phyloP scores from a whole-genome alignment of 2,797 vertebrate species.

The Protonibea diacanthus region DNA sequence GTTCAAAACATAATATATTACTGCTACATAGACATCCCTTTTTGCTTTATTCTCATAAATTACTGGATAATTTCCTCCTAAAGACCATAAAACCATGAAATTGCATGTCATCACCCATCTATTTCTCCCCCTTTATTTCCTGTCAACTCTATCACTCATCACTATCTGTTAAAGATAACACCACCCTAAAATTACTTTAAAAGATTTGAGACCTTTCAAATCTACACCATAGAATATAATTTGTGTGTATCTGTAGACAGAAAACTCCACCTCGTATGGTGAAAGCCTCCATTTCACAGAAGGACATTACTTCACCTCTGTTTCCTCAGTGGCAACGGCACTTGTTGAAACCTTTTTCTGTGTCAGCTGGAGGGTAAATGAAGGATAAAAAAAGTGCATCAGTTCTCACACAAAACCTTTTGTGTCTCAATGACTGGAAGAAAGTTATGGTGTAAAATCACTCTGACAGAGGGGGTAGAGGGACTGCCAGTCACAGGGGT shows the following conservation, averaged over 20 bases:
- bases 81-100: no score
- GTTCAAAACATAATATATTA: not conserved
- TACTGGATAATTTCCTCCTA: not conserved
- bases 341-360: conserved; percentile 6
- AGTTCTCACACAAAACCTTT: conserved; percentile 37
- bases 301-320: not conserved
- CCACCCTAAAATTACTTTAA: not conserved
- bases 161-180: not conserved
- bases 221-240: not conserved
- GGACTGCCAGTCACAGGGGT: conserved; percentile 8
- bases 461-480: conserved; percentile 32
- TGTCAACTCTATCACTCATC: not conserved
- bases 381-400: not conserved
- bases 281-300: conserved; percentile 7
- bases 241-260: not conserved
- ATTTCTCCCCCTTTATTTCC: not conserved
- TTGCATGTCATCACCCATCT: not conserved
- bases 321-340: not conserved
- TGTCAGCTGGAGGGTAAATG: not conserved
- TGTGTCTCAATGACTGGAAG: conserved; percentile 15
- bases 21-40: not conserved
- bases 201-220: not conserved
- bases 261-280: not conserved
- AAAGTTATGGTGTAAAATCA: conserved; percentile 50
- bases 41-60: not conserved